Evolutionary conservation across 1,140 invertebrate species (phyloP).

Genomic region (Pygmarrhopalites habei): DNA sequence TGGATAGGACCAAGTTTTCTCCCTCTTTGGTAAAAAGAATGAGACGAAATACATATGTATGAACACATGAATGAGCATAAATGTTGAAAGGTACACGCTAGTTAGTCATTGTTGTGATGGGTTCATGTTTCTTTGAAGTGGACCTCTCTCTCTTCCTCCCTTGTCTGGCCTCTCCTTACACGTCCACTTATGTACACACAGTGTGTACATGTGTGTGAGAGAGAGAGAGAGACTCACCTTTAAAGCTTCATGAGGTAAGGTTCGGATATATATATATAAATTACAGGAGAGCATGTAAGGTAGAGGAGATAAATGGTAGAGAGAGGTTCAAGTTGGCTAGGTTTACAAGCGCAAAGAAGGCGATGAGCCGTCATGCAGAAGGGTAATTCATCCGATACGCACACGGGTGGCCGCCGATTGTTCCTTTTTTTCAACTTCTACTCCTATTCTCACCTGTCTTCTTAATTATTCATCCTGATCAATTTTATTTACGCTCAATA

Average conservation of each 20-base stretch:
- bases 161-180: not conserved
- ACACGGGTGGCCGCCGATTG: constrained; percentile 35
- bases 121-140: constrained; percentile 19
- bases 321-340: not conserved
- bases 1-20: no score
- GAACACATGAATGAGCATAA: no score
- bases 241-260: no score
- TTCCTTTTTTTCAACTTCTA: constrained; percentile 20
- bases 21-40: no score
- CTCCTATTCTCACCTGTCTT: constrained; percentile 27
- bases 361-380: constrained; percentile 34
- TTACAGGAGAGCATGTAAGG: no score
- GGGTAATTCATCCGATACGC: constrained; percentile 37
- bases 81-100: constrained; percentile 18
- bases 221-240: no score
- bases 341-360: constrained; percentile 1
- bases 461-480: constrained; percentile 36
- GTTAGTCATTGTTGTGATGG: constrained; percentile 20
- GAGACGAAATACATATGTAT: no score
- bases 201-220: no score
- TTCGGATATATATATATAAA: no score
- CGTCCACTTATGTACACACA: no score
- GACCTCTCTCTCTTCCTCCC: constrained; percentile 1
- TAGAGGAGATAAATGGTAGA: no score
- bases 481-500: constrained; percentile 29